Conservation (phyloP, 2,797 vertebrate species). For the Sebastes diaconus region DNA sequence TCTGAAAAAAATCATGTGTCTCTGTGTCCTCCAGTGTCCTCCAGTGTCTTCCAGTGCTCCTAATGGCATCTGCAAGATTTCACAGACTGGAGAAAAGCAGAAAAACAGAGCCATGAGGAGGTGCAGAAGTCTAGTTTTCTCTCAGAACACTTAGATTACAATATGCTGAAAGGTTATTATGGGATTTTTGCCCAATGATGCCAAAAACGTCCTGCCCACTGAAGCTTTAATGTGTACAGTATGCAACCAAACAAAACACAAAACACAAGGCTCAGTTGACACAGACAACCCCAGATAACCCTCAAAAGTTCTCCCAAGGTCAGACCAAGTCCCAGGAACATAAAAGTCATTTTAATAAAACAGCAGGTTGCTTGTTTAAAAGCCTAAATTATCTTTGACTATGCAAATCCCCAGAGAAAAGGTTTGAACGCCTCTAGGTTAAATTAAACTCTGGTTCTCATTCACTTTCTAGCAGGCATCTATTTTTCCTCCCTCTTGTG, state of each 20-base stretch:
- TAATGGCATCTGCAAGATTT: too few relatives aligned
- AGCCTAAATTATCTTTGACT: slow-evolving; percentile 6
- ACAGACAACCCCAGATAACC: not conserved
- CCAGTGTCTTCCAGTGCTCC: too few relatives aligned
- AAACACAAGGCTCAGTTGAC: not conserved
- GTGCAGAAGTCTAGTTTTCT: too few relatives aligned
- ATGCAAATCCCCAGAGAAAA: slow-evolving; percentile 6
- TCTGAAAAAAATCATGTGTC: too few relatives aligned
- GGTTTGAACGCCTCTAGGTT: slow-evolving; percentile 3
- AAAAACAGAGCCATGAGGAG: too few relatives aligned
- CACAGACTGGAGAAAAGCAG: too few relatives aligned
- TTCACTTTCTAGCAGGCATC: slow-evolving; percentile 1
- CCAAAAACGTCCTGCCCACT: too few relatives aligned
- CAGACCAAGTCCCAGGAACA: not conserved
- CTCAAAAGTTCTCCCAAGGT: not conserved
- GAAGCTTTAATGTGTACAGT: not conserved
- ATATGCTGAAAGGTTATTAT: too few relatives aligned
- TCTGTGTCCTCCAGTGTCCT: too few relatives aligned
- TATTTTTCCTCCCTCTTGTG: slow-evolving; percentile 4
- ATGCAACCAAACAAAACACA: not conserved
- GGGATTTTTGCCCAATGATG: too few relatives aligned
- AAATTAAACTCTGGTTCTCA: slow-evolving; percentile 21
- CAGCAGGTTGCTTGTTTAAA: not conserved
- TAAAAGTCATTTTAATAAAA: slow-evolving; percentile 5
- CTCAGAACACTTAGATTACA: too few relatives aligned